Conservation (phyloP, 2,888 invertebrate genomes). For the Sericinus montela region DNA sequence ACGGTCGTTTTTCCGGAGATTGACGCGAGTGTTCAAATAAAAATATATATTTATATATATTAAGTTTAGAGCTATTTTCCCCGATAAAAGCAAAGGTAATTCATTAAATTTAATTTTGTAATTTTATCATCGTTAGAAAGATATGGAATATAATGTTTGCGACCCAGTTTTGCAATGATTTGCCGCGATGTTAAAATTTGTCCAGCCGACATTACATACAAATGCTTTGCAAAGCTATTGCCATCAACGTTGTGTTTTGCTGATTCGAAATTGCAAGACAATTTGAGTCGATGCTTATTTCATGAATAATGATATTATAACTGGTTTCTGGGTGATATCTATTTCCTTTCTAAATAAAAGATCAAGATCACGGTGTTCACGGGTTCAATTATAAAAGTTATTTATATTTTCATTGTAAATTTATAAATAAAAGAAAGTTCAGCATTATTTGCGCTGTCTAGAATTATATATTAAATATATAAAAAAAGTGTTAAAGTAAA, state of each 20-base stretch:
- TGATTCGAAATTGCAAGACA: not conserved
- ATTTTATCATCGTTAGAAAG: not conserved
- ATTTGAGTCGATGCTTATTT: not conserved
- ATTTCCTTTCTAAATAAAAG: no score
- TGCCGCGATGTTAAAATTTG: constrained; percentile 15
- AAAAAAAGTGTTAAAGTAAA: no score
- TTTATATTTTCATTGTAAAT: no score
- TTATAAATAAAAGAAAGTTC: no score
- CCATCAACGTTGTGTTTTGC: not conserved
- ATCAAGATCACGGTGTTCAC: no score
- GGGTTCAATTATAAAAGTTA: no score
- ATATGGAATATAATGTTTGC: constrained; percentile 17
- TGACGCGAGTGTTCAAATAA: constrained; percentile 16
- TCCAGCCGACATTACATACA: not conserved
- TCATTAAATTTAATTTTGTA: not conserved
- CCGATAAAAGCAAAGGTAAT: constrained; percentile 8
- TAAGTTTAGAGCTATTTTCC: not conserved
- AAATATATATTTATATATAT: not conserved
- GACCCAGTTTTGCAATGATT: constrained; percentile 24
- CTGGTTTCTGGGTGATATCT: no score
- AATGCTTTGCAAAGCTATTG: constrained; percentile 2
- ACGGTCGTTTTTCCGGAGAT: constrained; percentile 18
- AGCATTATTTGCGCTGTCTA: no score
- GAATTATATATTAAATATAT: no score
- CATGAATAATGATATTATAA: no score